phyloP scores from a whole-genome alignment of 2,888 invertebrate genomes.

The Meiosimyza decipiens region DNA sequence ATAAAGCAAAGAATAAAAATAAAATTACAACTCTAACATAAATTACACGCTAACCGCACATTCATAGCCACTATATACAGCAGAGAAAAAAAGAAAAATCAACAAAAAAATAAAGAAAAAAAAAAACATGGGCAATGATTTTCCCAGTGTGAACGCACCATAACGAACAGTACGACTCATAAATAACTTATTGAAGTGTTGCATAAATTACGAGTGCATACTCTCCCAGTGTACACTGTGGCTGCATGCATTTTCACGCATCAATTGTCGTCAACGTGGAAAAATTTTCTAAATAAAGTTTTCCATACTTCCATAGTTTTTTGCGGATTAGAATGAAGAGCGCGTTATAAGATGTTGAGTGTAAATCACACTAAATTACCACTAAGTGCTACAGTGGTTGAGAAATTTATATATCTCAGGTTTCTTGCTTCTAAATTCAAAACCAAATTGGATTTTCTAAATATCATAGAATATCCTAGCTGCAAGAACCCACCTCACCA shows the following conservation, averaged over 20 bases:
- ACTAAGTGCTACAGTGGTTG: no score
- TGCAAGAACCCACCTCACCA: no score
- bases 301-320: background rate
- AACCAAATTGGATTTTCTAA: no score
- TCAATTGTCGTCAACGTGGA: slow-evolving; percentile 27
- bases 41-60: slow-evolving; percentile 9
- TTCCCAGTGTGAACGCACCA: slow-evolving; percentile 4
- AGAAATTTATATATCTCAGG: no score
- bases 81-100: background rate
- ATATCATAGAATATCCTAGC: no score
- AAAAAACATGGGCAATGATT: background rate
- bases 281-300: background rate
- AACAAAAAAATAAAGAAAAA: background rate
- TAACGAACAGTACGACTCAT: background rate
- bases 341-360: no score
- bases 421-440: no score
- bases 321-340: no score
- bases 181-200: slow-evolving; percentile 16
- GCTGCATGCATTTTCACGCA: slow-evolving; percentile 27
- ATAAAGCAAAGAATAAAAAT: no score
- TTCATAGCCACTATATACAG: background rate
- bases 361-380: no score
- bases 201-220: slow-evolving; percentile 6
- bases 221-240: background rate
- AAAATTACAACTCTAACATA: background rate